Evolutionary conservation across 2,888 invertebrate genomes (phyloP).

Genomic region (Herminia tarsipennalis): DNA sequence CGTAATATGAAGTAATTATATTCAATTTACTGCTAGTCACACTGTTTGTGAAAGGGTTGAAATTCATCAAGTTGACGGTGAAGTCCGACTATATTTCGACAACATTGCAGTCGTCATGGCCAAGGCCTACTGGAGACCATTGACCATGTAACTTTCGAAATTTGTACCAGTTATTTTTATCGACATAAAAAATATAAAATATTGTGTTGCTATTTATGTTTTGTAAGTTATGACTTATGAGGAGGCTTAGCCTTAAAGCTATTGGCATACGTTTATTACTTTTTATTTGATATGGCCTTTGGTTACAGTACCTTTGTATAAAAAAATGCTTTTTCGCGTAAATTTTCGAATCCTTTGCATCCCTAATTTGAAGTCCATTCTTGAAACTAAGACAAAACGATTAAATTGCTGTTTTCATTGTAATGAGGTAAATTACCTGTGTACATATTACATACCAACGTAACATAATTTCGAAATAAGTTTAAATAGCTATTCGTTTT

Average conservation of each 20-base stretch:
- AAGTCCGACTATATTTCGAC: conserved; percentile 38
- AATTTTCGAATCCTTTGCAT: too few species aligned
- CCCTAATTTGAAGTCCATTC: too few species aligned
- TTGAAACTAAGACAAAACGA: too few species aligned
- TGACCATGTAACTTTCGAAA: conserved; percentile 47
- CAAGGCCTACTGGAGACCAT: conserved; percentile 43
- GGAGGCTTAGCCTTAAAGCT: too few species aligned
- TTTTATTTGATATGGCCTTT: too few species aligned
- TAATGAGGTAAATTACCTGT: too few species aligned
- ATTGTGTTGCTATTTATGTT: conserved; percentile 10
- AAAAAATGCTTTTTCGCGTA: too few species aligned
- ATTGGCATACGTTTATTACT: too few species aligned
- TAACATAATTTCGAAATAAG: conserved; percentile 30
- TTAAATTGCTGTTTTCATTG: too few species aligned
- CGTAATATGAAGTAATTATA: conserved; percentile 3
- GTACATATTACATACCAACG: conserved; percentile 19
- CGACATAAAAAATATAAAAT: conserved; percentile 5
- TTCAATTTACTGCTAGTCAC: conserved; percentile 3
- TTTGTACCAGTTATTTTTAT: conserved; percentile 35
- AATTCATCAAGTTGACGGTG: conserved; percentile 21
- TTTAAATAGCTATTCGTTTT: conserved; percentile 22
- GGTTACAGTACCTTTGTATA: too few species aligned
- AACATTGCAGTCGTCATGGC: conserved; percentile 43
- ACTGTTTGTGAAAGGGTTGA: conserved; percentile 33
- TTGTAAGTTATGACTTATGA: conserved; percentile 10